Percentiles rank a stretch among this genome's conserved stretches.
These are phyloP conservation scores for Hylaea fasciaria DNA, from an alignment of 2,888 invertebrate species.

Conservation along the genomic window DNA sequence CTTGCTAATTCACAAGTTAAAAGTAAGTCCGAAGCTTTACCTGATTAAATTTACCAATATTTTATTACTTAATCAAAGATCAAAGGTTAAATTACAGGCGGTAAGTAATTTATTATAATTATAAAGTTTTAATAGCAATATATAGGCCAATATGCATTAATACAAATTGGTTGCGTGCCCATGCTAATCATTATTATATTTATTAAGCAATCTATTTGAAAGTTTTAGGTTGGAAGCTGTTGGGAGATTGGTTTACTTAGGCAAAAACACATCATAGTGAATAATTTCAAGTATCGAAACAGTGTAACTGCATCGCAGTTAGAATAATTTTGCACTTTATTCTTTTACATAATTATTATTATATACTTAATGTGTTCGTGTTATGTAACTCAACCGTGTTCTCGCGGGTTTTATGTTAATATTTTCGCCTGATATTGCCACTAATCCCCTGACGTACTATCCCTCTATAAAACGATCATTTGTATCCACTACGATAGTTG, in stretches of 20 bases:
- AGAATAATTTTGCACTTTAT: too few relatives aligned
- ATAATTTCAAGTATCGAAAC: too few relatives aligned
- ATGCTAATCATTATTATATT: conserved; percentile 29
- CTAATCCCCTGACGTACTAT: background rate
- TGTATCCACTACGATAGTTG: background rate
- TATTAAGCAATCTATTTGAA: conserved; percentile 35
- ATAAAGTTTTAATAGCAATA: conserved; percentile 28
- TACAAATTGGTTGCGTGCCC: conserved; percentile 33
- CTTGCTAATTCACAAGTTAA: too few relatives aligned
- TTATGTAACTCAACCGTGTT: too few relatives aligned
- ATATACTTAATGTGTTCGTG: too few relatives aligned
- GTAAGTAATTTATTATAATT: conserved; percentile 24
- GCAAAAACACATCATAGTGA: too few relatives aligned
- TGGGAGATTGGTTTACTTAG: background rate
- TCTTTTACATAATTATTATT: too few relatives aligned
- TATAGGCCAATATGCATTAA: conserved; percentile 30
- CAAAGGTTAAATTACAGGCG: conserved; percentile 14
- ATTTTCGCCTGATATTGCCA: background rate
- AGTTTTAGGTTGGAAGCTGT: conserved; percentile 21
- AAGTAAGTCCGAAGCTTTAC: too few relatives aligned
- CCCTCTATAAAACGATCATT: too few relatives aligned
- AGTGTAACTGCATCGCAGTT: too few relatives aligned
- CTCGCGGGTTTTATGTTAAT: too few relatives aligned
- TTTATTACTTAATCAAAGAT: conserved; percentile 20
- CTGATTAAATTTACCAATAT: background rate